These are phyloP conservation scores for Sciurus niger DNA, from an alignment of 2,113 vertebrate species.

Conservation along the genomic window DNA sequence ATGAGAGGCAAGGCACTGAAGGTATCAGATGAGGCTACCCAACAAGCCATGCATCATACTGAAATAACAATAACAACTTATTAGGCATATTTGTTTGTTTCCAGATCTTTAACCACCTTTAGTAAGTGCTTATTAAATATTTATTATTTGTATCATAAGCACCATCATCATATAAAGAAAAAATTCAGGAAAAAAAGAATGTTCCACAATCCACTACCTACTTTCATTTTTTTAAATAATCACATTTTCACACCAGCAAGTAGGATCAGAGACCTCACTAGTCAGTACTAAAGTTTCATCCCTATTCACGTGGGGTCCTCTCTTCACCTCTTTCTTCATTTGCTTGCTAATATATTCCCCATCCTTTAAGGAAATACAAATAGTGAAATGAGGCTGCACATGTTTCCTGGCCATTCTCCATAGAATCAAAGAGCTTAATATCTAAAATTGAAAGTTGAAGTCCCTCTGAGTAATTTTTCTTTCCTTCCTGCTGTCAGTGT, in stretches of 20 bases:
- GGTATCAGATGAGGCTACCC: neutral
- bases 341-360: neutral
- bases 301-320: neutral
- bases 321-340: neutral
- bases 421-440: slow-evolving; percentile 18
- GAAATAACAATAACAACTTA: slow-evolving; percentile 35
- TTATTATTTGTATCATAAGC: neutral
- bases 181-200: neutral
- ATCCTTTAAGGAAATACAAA: slow-evolving; percentile 47
- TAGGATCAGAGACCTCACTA: neutral
- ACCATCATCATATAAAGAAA: neutral
- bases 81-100: neutral
- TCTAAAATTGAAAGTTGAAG: slow-evolving; percentile 29
- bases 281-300: neutral
- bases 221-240: slow-evolving; percentile 50
- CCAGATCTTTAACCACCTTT: neutral
- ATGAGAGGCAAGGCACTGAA: neutral
- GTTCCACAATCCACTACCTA: neutral
- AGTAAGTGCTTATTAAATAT: slow-evolving; percentile 28
- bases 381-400: neutral
- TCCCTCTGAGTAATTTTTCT: neutral
- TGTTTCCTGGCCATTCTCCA: neutral
- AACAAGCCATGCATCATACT: neutral
- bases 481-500: neutral
- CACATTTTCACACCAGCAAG: neutral